Evolutionary conservation across 1,140 invertebrate species (phyloP).

Genomic region (Samia ricini): DNA sequence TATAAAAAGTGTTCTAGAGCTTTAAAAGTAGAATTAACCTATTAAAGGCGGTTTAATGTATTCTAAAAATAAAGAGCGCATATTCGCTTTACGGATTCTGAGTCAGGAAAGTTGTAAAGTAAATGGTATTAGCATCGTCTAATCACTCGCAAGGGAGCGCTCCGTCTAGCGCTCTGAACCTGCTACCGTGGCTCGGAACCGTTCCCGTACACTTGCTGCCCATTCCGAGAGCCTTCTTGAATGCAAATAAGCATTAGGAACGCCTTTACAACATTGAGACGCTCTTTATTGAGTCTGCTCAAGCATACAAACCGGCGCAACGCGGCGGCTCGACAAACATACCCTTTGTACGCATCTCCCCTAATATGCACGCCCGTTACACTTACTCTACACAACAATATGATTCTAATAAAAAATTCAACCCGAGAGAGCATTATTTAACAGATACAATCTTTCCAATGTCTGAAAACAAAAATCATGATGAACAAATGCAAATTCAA

Average conservation of each 20-base stretch:
- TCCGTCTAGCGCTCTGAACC: slow-evolving; percentile 55
- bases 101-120: slow-evolving; percentile 72
- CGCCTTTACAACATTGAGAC: slow-evolving; percentile 66
- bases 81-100: slow-evolving; percentile 64
- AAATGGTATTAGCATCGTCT: slow-evolving; percentile 75
- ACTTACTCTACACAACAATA: neutral
- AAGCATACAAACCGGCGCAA: slow-evolving; percentile 45
- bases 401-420: slow-evolving; percentile 12
- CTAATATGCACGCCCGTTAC: slow-evolving; percentile 24
- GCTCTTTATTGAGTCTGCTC: slow-evolving; percentile 67
- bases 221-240: slow-evolving; percentile 59
- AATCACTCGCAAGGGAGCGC: slow-evolving; percentile 69
- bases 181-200: slow-evolving; percentile 38
- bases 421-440: slow-evolving; percentile 19
- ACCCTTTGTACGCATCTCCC: slow-evolving; percentile 41
- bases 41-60: slow-evolving; percentile 54
- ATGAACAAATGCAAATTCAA: slow-evolving; percentile 65
- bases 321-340: slow-evolving; percentile 41
- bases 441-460: slow-evolving; percentile 46
- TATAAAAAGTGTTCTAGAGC: neutral
- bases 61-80: slow-evolving; percentile 64
- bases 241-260: slow-evolving; percentile 74
- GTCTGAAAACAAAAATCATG: slow-evolving; percentile 54
- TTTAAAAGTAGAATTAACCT: neutral
- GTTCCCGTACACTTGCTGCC: slow-evolving; percentile 58